Conservation (phyloP, 2,888 invertebrate species). For the Neoaliturus tenellus region DNA sequence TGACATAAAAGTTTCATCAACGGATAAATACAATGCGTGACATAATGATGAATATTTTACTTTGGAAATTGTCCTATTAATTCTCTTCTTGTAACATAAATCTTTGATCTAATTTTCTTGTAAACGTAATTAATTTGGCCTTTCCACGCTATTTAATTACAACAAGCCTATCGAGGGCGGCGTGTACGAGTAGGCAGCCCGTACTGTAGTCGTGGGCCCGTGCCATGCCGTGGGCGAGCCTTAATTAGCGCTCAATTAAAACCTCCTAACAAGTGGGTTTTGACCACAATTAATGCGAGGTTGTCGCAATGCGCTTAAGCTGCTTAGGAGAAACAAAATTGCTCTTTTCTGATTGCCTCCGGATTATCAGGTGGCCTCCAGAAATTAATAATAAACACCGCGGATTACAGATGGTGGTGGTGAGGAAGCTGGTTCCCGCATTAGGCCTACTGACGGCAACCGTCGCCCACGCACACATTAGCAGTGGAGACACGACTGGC, state of each 20-base stretch:
- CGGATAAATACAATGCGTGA: no score
- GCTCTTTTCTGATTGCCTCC: slow-evolving; percentile 15
- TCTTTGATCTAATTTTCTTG: no score
- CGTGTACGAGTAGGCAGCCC: not conserved
- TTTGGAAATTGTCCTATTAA: no score
- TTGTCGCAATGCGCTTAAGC: slow-evolving; percentile 36
- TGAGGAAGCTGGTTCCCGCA: not conserved
- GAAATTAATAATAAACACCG: slow-evolving; percentile 26
- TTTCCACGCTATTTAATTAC: no score
- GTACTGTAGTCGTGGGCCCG: not conserved
- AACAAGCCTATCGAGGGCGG: no score
- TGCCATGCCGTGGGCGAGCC: slow-evolving; percentile 18
- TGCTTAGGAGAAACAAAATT: slow-evolving; percentile 33
- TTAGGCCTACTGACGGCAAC: not conserved
- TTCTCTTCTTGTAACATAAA: no score
- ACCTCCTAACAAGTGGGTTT: slow-evolving; percentile 37
- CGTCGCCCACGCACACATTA: slow-evolving; percentile 28
- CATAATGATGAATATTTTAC: no score
- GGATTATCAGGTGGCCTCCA: not conserved
- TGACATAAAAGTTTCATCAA: no score
- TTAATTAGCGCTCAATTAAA: slow-evolving; percentile 50
- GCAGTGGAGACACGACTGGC: not conserved
- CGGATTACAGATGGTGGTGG: not conserved
- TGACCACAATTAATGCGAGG: slow-evolving; percentile 33
- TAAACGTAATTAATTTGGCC: no score